A percentile compares a stretch with the other conserved stretches of the same genome.
Conservation (phyloP, 1,140 invertebrate species). For the Venustaconcha ellipsiformis region DNA sequence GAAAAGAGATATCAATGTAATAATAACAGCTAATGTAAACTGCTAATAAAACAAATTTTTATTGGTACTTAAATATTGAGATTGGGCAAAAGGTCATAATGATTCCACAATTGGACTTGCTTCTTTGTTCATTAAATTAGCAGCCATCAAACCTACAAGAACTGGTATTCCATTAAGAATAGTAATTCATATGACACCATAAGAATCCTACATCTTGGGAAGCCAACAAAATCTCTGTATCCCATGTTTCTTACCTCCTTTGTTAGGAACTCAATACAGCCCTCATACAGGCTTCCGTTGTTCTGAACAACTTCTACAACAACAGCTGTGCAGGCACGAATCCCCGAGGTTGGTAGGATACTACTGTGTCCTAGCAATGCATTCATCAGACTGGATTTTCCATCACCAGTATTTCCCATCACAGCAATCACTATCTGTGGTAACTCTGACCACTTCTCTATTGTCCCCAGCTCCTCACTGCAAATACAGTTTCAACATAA, state of each 20-base stretch:
- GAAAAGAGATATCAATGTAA: too few relatives aligned
- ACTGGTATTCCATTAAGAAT: too few relatives aligned
- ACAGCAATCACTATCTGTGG: conserved; percentile 49
- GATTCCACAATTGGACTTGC: too few relatives aligned
- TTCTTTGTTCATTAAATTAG: too few relatives aligned
- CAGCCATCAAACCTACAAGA: too few relatives aligned
- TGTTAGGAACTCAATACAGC: conserved; percentile 48
- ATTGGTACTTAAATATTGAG: too few relatives aligned
- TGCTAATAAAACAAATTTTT: too few relatives aligned
- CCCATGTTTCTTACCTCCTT: conserved; percentile 16
- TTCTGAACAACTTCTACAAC: conserved; percentile 48
- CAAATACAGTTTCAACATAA: not conserved
- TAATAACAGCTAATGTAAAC: too few relatives aligned
- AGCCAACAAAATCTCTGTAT: too few relatives aligned
- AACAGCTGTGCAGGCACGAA: conserved; percentile 53
- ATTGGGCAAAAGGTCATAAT: too few relatives aligned
- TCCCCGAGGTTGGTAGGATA: conserved; percentile 50
- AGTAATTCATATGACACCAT: too few relatives aligned
- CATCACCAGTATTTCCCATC: conserved; percentile 48
- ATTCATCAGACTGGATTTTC: conserved; percentile 54
- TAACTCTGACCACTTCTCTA: conserved; percentile 30
- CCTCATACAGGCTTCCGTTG: conserved; percentile 35
- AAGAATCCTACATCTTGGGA: too few relatives aligned
- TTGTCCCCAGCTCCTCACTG: conserved; percentile 34
- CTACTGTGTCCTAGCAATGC: conserved; percentile 45